Evolutionary conservation across 1,140 invertebrate genomes (phyloP).

Genomic region (Cydia amplana): DNA sequence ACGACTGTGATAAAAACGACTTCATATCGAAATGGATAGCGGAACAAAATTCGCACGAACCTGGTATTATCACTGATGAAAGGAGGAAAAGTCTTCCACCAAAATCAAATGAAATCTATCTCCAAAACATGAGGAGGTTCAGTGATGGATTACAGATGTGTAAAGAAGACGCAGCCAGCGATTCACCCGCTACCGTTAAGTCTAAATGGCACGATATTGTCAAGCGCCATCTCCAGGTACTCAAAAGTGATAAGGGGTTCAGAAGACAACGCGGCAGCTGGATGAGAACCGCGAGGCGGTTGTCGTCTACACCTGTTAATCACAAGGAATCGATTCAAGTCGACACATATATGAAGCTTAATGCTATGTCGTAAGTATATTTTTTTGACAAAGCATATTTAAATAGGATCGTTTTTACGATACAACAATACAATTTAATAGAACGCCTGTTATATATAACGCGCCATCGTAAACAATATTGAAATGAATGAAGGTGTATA

Average conservation of each 20-base stretch:
- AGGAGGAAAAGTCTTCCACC: conserved; percentile 76
- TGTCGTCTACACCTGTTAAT: conserved; percentile 67
- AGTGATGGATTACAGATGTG: conserved; percentile 80
- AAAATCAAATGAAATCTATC: conserved; percentile 77
- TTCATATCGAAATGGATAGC: conserved; percentile 79
- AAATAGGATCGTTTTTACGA: too few species aligned
- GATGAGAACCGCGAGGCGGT: conserved; percentile 79
- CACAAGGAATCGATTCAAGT: conserved; percentile 56
- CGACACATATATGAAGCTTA: conserved; percentile 75
- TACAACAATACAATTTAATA: too few species aligned
- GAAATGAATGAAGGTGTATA: too few species aligned
- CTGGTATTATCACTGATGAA: conserved; percentile 70
- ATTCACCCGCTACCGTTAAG: conserved; percentile 77
- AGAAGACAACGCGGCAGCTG: conserved; percentile 80
- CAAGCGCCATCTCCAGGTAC: conserved; percentile 78
- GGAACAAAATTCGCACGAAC: conserved; percentile 73
- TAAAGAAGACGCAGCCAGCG: conserved; percentile 77
- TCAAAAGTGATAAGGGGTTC: conserved; percentile 80
- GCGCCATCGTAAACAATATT: too few species aligned
- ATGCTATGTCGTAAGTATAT: conserved; percentile 75
- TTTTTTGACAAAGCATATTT: not conserved
- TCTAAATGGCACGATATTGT: conserved; percentile 81
- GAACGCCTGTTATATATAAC: too few species aligned
- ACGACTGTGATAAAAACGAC: conserved; percentile 78
- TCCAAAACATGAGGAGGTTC: conserved; percentile 80